Percentiles rank a stretch among this genome's conserved stretches.
phyloP scores from a whole-genome alignment of 2,888 invertebrate species.

The Philaethria dido region DNA sequence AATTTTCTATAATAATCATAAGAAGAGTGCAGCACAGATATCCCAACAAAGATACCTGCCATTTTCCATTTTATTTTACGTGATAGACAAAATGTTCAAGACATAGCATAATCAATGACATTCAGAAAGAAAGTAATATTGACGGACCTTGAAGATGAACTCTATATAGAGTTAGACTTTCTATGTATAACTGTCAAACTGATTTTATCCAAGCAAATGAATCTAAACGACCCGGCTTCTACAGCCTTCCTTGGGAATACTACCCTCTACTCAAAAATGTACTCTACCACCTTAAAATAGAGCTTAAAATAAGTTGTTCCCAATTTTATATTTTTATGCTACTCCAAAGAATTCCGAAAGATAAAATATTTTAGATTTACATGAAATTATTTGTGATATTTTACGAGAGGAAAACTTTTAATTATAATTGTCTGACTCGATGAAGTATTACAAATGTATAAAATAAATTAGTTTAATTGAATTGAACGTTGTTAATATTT shows the following conservation, averaged over 20 bases:
- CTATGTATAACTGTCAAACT: constrained; percentile 34
- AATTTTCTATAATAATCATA: too few species aligned
- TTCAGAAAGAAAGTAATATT: constrained; percentile 12
- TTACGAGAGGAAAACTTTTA: constrained; percentile 4
- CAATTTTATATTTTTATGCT: constrained; percentile 15
- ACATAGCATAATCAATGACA: too few species aligned
- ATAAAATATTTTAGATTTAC: constrained; percentile 19
- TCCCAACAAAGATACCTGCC: too few species aligned
- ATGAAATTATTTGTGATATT: constrained; percentile 1
- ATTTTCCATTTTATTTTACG: too few species aligned
- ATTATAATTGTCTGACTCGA: neutral
- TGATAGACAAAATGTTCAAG: neutral
- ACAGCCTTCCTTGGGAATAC: constrained; percentile 15
- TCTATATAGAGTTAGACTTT: constrained; percentile 27
- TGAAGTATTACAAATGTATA: neutral
- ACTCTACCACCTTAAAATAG: constrained; percentile 2
- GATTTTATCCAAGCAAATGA: constrained; percentile 36
- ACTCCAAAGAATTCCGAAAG: neutral
- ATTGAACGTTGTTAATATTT: neutral
- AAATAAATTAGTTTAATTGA: neutral
- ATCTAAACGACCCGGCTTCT: constrained; percentile 25
- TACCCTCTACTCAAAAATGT: neutral
- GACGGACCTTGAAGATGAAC: constrained; percentile 21
- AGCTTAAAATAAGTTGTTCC: neutral
- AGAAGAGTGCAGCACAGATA: too few species aligned